These are phyloP conservation scores for Andricus curvator DNA, from an alignment of 2,888 invertebrate genomes.

Conservation along the genomic window DNA sequence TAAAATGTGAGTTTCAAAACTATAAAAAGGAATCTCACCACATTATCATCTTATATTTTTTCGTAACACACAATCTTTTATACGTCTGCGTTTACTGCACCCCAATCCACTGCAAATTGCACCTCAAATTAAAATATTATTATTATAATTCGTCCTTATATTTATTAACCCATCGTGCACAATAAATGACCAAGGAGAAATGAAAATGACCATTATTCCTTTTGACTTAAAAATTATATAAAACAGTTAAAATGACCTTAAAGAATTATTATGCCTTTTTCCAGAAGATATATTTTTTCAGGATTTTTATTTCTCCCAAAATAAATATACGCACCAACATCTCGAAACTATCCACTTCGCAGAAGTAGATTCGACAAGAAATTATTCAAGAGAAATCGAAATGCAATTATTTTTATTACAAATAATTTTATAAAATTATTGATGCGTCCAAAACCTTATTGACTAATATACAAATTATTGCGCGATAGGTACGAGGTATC, in stretches of 20 bases:
- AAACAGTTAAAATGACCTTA: neutral
- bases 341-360: neutral
- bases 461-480: neutral
- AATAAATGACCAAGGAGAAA: neutral
- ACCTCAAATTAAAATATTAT: conserved; percentile 14
- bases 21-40: neutral
- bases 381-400: neutral
- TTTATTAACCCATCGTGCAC: neutral
- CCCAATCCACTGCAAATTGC: conserved; percentile 11
- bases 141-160: neutral
- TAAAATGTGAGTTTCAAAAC: neutral
- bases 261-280: neutral
- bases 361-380: neutral
- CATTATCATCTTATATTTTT: neutral
- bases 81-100: neutral
- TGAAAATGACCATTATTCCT: neutral
- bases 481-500: conserved; percentile 29
- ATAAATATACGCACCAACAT: neutral
- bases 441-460: conserved; percentile 21
- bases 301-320: neutral
- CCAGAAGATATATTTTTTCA: neutral
- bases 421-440: neutral
- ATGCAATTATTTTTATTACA: neutral
- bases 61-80: neutral
- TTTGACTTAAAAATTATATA: neutral